These are phyloP conservation scores for Gerris lacustris DNA, from an alignment of 2,888 invertebrate species.

Conservation along the genomic window DNA sequence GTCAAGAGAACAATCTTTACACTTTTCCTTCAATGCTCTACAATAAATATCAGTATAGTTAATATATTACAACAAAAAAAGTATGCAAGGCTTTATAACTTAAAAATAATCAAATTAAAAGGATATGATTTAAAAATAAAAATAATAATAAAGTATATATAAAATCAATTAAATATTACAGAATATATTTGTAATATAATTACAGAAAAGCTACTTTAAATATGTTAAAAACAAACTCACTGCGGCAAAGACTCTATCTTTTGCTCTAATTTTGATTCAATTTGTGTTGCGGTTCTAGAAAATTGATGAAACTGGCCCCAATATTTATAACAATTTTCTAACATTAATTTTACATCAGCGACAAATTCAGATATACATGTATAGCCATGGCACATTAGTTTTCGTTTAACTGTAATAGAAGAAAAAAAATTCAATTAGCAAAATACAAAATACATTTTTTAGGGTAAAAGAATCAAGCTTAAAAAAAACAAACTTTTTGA, in stretches of 20 bases:
- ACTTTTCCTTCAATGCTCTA: no score
- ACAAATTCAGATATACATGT: constrained; percentile 38
- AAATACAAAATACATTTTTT: constrained; percentile 2
- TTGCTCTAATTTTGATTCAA: constrained; percentile 41
- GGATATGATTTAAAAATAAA: no score
- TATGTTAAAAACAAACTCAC: constrained; percentile 31
- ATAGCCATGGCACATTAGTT: constrained; percentile 34
- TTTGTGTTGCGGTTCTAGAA: constrained; percentile 38
- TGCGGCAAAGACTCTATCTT: constrained; percentile 38
- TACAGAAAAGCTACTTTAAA: not conserved
- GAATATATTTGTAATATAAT: no score
- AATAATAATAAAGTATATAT: no score
- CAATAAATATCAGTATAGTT: no score
- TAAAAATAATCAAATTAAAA: no score
- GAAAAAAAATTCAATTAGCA: not conserved
- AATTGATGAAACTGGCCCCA: constrained; percentile 39
- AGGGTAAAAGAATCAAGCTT: no score
- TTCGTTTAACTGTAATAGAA: constrained; percentile 28
- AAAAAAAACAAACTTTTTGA: no score
- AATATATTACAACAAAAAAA: no score
- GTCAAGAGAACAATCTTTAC: no score
- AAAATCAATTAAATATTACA: no score
- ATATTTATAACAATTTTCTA: constrained; percentile 42
- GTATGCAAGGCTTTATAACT: no score
- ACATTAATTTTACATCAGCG: constrained; percentile 39